A percentile compares a stretch with the other conserved stretches of the same genome.
Conservation (phyloP, 2,797 vertebrate genomes). For the Sebastes iracundus region DNA sequence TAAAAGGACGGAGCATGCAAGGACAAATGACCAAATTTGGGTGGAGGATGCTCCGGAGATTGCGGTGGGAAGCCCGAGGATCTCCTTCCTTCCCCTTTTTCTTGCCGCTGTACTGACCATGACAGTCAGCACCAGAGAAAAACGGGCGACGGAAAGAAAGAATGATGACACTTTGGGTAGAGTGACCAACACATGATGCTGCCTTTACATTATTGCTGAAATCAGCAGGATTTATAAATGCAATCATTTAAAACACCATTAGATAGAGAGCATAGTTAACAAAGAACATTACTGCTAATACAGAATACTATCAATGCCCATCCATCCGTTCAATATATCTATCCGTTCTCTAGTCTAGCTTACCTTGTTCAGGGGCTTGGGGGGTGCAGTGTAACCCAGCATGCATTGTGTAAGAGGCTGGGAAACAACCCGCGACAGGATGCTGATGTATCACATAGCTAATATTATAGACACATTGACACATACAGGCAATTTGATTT, state of each 20-base stretch:
- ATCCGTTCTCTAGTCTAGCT: not conserved
- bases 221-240: slow-evolving; percentile 20
- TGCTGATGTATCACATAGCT: not conserved
- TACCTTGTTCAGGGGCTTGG: not conserved
- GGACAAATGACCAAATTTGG: slow-evolving; percentile 46
- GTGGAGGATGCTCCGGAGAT: slow-evolving; percentile 8
- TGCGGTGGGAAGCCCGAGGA: not conserved
- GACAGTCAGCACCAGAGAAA: not conserved
- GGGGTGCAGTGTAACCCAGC: not conserved
- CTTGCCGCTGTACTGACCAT: not conserved
- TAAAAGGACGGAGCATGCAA: not conserved
- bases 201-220: slow-evolving; percentile 8
- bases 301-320: not conserved
- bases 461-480: not conserved
- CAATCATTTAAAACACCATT: not conserved
- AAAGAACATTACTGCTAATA: not conserved
- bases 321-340: not conserved
- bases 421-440: not conserved
- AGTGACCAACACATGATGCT: slow-evolving; percentile 19
- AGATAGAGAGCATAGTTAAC: not conserved
- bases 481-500: not conserved
- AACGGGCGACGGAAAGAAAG: not conserved
- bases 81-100: slow-evolving; percentile 61
- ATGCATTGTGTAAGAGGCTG: not conserved
- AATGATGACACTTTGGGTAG: not conserved